Evolutionary conservation across 2,888 invertebrate species (phyloP).

Genomic region (Hirtodrosophila alboralis): DNA sequence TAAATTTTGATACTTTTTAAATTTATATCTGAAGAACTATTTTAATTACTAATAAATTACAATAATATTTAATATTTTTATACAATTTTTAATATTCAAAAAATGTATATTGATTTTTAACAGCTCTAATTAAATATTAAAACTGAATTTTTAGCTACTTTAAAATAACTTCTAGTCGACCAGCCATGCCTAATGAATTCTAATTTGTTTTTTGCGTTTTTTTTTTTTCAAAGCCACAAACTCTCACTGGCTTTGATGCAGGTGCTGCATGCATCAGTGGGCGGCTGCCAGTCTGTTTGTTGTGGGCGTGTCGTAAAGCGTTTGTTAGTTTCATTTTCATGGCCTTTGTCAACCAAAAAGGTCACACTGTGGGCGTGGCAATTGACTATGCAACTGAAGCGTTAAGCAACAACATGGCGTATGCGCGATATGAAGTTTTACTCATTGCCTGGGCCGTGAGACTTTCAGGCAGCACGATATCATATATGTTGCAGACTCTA

Average conservation of each 20-base stretch:
- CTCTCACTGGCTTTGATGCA: constrained; percentile 21
- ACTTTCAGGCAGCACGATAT: background rate
- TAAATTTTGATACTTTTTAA: no score
- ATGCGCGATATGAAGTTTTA: constrained; percentile 35
- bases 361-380: constrained; percentile 44
- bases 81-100: no score
- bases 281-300: constrained; percentile 9
- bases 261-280: constrained; percentile 33
- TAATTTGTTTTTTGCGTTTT: constrained; percentile 13
- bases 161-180: no score
- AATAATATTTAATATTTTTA: no score
- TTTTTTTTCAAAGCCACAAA: constrained; percentile 42
- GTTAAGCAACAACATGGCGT: constrained; percentile 48
- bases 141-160: no score
- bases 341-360: constrained; percentile 24
- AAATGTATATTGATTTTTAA: no score
- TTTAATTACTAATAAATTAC: no score
- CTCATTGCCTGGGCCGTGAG: background rate
- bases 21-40: no score
- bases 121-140: no score
- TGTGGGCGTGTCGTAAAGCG: constrained; percentile 43
- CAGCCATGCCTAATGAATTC: background rate
- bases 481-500: background rate
- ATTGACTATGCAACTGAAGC: constrained; percentile 27
- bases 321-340: constrained; percentile 28